phyloP scores from a whole-genome alignment of 2,797 vertebrate species.

The Myotis planiceps region DNA sequence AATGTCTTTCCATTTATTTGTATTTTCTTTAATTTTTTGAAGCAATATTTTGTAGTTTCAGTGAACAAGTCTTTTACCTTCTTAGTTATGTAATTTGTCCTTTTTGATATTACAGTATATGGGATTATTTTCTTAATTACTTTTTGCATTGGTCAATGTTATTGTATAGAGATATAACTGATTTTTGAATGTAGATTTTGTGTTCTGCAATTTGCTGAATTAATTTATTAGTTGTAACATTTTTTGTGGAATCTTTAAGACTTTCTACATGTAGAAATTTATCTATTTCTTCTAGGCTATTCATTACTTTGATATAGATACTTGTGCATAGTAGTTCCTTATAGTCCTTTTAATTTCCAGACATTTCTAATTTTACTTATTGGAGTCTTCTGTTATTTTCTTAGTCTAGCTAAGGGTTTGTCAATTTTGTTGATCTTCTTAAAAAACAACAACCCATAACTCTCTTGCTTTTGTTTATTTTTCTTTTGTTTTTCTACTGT shows the following conservation, averaged over 20 bases:
- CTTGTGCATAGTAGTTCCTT: background rate
- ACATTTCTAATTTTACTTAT: background rate
- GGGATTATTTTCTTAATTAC: background rate
- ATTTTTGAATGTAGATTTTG: background rate
- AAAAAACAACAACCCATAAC: background rate
- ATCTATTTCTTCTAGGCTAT: background rate
- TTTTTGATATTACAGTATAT: background rate
- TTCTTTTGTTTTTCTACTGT: background rate
- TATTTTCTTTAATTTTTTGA: background rate
- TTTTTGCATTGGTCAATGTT: background rate
- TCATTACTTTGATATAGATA: background rate
- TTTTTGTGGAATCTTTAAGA: background rate
- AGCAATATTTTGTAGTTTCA: background rate
- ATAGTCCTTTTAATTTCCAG: background rate
- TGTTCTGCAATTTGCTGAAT: background rate
- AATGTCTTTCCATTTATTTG: background rate
- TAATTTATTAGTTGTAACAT: background rate
- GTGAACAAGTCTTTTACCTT: background rate
- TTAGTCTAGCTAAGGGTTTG: background rate
- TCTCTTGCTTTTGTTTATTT: background rate
- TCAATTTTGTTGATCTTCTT: background rate
- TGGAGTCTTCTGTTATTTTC: background rate
- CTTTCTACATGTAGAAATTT: background rate
- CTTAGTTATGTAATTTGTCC: background rate
- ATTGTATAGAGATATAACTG: background rate